phyloP scores from a whole-genome alignment of 2,113 vertebrate species.

The Elachura formosa region DNA sequence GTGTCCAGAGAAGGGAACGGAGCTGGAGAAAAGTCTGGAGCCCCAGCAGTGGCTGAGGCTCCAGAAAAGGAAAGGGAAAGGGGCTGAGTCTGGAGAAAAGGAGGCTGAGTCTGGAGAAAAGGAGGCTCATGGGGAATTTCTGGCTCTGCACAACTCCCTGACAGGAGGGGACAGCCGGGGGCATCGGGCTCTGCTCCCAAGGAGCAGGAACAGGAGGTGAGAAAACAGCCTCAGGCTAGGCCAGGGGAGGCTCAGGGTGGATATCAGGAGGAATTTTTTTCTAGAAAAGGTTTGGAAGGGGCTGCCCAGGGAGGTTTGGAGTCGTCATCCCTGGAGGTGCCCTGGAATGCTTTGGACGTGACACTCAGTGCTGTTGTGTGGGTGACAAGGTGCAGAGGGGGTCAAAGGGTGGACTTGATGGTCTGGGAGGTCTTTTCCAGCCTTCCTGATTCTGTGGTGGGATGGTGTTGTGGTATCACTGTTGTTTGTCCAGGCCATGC shows the following conservation, averaged over 20 bases:
- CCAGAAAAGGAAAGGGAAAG: no score
- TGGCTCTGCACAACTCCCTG: not conserved
- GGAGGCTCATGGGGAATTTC: not conserved
- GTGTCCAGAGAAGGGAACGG: not conserved
- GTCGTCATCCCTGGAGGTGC: not conserved
- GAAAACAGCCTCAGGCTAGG: not conserved
- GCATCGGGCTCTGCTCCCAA: not conserved
- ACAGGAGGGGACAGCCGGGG: not conserved
- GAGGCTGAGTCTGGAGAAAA: not conserved
- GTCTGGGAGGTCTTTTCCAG: not conserved
- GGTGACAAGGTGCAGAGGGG: not conserved
- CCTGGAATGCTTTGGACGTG: accelerated
- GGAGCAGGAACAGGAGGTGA: not conserved
- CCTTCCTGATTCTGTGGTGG: not conserved
- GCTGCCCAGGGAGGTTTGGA: not conserved
- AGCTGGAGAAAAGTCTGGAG: not conserved
- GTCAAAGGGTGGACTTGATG: not conserved
- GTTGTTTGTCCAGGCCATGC: not conserved
- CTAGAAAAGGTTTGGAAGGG: not conserved
- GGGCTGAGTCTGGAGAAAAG: no score
- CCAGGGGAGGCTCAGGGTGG: not conserved
- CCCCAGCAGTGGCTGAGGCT: not conserved
- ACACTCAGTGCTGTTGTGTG: not conserved
- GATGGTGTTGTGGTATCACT: not conserved
- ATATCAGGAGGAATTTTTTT: not conserved